Evolutionary conservation across 2,797 vertebrate genomes (phyloP), one percentile per base, ranked within the genome.

Genomic region (Chromis chromis): DNA sequence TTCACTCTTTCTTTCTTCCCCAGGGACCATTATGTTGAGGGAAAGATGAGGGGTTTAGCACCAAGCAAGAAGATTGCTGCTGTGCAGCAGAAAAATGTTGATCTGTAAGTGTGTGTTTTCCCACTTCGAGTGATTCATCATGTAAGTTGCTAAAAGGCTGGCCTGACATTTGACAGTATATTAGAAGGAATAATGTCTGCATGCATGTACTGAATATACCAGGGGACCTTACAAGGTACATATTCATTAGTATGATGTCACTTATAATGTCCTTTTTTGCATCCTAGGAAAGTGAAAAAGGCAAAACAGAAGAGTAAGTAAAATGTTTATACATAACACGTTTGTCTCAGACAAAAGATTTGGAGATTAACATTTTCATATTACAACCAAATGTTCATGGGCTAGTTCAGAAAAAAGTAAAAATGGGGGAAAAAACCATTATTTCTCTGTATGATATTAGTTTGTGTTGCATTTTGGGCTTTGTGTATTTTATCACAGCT

Each of bases 11-110:
- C 48, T 39, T 55, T 49, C 65, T 27, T 64, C 86, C 76, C 0
- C 91, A 98, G 97, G 95, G 97, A 98, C 88, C 97, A 98, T 44
- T 98, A 97, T 97, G 97, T 96, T 93, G 97, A 98, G 93, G 97
- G 96, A 90, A 98, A 97, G 96, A 97, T 98, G 97, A 96, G 96
- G 95, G 97, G 97, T 83, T 95, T 96, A 91, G 95, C 96, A 93
- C 97, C 97, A 28, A 97, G 96, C 85, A 98, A 98, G 96, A 98
- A 98, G 94, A 96, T 97, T 74, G 95, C 97, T 91, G 96, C 96
- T 88, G 95, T 97, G 93, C 97, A 97, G 88, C 97, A 98, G 94
- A 98, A 97, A 94, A 96, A 96, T 89, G 96, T 97, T 91, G 97
- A 98, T 93, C 93, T 97, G 97, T 98, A 94, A 97, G 97, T 91